These are phyloP conservation scores for Coleophora flavipennella DNA, from an alignment of 2,888 invertebrate genomes.

Conservation along the genomic window DNA sequence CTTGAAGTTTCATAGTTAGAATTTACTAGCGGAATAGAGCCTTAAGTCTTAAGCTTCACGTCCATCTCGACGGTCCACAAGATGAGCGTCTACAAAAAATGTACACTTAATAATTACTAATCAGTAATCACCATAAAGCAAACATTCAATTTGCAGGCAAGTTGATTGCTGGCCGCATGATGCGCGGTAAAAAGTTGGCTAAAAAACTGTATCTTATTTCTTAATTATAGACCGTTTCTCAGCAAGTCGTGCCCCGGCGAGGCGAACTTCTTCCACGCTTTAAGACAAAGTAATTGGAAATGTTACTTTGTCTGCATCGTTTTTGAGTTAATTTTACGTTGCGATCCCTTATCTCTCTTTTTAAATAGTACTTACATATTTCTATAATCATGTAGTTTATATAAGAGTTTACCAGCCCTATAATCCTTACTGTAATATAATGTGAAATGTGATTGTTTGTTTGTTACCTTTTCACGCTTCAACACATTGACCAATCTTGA, in stretches of 20 bases:
- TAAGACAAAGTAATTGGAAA: too few species aligned
- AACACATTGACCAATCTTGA: too few species aligned
- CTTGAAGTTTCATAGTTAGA: too few species aligned
- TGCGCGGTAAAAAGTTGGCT: slow-evolving; percentile 64
- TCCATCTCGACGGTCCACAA: too few species aligned
- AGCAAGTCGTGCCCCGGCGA: slow-evolving; percentile 46
- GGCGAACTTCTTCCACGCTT: too few species aligned
- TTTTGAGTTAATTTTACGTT: too few species aligned
- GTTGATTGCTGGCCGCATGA: slow-evolving; percentile 66
- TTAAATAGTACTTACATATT: slow-evolving; percentile 63
- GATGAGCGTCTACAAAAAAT: slow-evolving; percentile 41
- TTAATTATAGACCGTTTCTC: slow-evolving; percentile 72
- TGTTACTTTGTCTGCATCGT: too few species aligned
- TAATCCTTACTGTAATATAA: too few species aligned
- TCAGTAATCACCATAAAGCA: slow-evolving; percentile 72
- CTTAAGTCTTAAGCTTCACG: too few species aligned
- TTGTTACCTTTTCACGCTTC: too few species aligned
- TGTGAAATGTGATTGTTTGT: too few species aligned
- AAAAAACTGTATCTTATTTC: slow-evolving; percentile 71
- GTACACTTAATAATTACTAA: slow-evolving; percentile 67
- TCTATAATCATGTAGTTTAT: slow-evolving; percentile 63
- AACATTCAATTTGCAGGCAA: slow-evolving; percentile 72
- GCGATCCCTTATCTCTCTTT: slow-evolving; percentile 29
- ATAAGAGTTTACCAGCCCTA: slow-evolving; percentile 66
- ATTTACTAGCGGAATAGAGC: too few species aligned